A percentile compares a stretch with the other conserved stretches of the same genome.
These are phyloP conservation scores for Deilephila elpenor DNA, from an alignment of 2,888 invertebrate species.

Conservation along the genomic window DNA sequence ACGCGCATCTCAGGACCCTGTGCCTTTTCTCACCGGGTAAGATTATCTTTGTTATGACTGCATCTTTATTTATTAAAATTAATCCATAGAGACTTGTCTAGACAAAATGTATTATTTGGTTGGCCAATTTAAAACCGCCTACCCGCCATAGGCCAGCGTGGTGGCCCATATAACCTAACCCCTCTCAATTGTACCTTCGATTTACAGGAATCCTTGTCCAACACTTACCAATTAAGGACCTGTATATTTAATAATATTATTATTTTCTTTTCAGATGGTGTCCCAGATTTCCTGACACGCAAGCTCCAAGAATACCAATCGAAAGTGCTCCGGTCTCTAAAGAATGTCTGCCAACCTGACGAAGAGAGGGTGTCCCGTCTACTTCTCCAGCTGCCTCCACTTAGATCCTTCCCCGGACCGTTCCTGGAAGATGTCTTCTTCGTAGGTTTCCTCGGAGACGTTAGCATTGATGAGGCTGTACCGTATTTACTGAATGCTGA, in stretches of 20 bases:
- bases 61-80: no score
- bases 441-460: slow-evolving; percentile 94
- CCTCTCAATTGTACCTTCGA: no score
- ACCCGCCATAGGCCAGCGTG: no score
- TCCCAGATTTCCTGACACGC: slow-evolving; percentile 75
- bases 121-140: not conserved
- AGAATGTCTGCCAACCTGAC: slow-evolving; percentile 55
- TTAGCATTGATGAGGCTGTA: slow-evolving; percentile 97
- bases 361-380: slow-evolving; percentile 85
- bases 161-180: no score
- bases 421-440: slow-evolving; percentile 97
- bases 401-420: slow-evolving; percentile 89
- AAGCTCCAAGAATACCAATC: slow-evolving; percentile 80
- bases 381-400: slow-evolving; percentile 88
- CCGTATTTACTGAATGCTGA: slow-evolving; percentile 91
- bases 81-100: no score
- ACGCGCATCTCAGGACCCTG: slow-evolving; percentile 94
- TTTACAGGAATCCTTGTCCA: no score
- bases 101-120: no score
- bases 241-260: not conserved
- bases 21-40: slow-evolving; percentile 92
- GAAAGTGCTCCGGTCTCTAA: slow-evolving; percentile 78
- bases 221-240: no score
- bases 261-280: slow-evolving; percentile 68
- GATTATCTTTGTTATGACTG: not conserved